Percentiles rank a stretch among this genome's conserved stretches.
These are phyloP conservation scores for Mohoua ochrocephala DNA, from an alignment of 2,113 vertebrate species.

Conservation along the genomic window DNA sequence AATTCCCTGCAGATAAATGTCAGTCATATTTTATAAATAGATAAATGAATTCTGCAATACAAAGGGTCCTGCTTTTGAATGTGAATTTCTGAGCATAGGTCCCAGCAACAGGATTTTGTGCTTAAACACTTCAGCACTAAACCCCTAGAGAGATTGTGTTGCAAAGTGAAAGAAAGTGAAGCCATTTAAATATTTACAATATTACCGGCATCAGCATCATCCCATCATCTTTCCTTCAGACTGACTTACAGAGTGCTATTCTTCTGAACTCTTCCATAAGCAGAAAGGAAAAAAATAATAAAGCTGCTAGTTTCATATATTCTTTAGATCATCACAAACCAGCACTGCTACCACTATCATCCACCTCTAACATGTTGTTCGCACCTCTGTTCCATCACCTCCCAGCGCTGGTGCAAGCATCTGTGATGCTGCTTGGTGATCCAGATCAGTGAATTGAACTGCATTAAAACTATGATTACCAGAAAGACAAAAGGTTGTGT, in stretches of 20 bases:
- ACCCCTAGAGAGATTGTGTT: background rate
- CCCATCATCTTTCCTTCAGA: background rate
- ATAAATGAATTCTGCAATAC: background rate
- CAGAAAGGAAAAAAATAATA: background rate
- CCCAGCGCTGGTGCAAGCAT: background rate
- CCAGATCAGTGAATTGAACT: background rate
- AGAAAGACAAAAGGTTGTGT: background rate
- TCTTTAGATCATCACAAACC: background rate
- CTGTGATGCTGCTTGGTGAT: background rate
- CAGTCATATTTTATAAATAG: background rate
- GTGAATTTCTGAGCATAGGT: background rate
- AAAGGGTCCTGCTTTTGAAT: background rate
- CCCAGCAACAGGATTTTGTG: background rate
- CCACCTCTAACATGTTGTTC: background rate
- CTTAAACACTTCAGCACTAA: background rate
- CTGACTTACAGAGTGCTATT: background rate
- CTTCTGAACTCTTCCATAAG: background rate
- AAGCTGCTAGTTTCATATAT: background rate
- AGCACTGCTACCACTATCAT: background rate
- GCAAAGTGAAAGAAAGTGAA: background rate
- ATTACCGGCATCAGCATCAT: background rate
- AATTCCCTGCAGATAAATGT: background rate
- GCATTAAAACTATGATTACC: background rate
- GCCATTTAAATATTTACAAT: background rate
- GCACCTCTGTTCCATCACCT: background rate